Percentiles rank a stretch among this genome's conserved stretches.
These are phyloP conservation scores for Drosophila yakuba DNA, from an alignment of 1,140 invertebrate genomes.

Conservation along the genomic window DNA sequence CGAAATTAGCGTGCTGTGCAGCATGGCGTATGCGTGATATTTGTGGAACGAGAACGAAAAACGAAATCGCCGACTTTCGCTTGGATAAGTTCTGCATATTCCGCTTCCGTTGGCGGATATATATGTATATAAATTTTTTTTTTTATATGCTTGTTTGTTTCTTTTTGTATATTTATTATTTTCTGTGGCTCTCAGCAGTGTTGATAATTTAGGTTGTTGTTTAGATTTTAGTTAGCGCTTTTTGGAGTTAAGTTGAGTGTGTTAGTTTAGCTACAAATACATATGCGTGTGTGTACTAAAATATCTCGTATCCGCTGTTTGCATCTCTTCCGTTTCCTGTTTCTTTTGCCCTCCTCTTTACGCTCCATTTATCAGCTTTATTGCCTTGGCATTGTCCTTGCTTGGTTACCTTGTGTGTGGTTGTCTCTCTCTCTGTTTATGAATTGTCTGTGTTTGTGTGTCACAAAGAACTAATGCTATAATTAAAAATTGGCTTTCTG, in stretches of 20 bases:
- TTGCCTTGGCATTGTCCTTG: slow-evolving; percentile 50
- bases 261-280: slow-evolving; percentile 41
- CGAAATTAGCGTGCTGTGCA: slow-evolving; percentile 42
- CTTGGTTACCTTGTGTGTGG: slow-evolving; percentile 16
- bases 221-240: slow-evolving; percentile 37
- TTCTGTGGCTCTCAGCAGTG: slow-evolving; percentile 56
- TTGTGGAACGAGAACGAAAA: slow-evolving; percentile 31
- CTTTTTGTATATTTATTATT: slow-evolving; percentile 28
- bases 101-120: slow-evolving; percentile 12
- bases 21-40: slow-evolving; percentile 64
- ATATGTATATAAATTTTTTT: neutral
- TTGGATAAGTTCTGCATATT: slow-evolving; percentile 45
- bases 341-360: neutral
- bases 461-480: slow-evolving; percentile 54
- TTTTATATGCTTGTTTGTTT: slow-evolving; percentile 21
- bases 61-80: slow-evolving; percentile 34
- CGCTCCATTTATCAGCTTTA: slow-evolving; percentile 12
- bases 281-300: slow-evolving; percentile 51
- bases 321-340: slow-evolving; percentile 31
- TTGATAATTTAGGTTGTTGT: slow-evolving; percentile 47
- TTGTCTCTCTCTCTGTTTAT: neutral
- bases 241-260: slow-evolving; percentile 41
- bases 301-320: slow-evolving; percentile 44
- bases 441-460: slow-evolving; percentile 20
- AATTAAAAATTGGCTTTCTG: slow-evolving; percentile 67